Base-by-base conservation (phyloP, 2,113 vertebrate genomes). In the Aix galericulata region DNA sequence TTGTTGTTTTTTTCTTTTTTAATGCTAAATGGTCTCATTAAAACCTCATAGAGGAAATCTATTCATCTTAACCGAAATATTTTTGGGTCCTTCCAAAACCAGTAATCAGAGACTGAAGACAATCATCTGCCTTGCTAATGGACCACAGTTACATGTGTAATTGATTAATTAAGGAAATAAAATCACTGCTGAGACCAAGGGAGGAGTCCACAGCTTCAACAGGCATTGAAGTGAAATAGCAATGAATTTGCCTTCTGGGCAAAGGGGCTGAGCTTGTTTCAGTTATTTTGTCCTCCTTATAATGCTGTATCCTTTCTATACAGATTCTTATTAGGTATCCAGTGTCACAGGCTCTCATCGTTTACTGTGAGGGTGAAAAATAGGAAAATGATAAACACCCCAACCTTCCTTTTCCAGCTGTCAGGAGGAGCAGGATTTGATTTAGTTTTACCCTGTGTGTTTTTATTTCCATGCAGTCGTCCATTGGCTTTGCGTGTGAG, bases 111-210 rank as follows among this genome's bases (percentile, higher is more conserved):
- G 4, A 69, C 91, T 92, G 88, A 96, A 96, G 96, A 93, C 93
- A 94, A 71, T 94, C 77, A 93, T 91, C 92, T 95, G 88, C 93
- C 71, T 94, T 92, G 90, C 92, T 97, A 96, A 97, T 96, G 91
- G 93, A 92, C 91, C 83, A 76, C 91, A 77, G 92, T 84, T 93
- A 93, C 90, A 87, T 36, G 83, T 94, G 94, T 96, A 95, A 96
- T 96, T 96, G 94, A 97, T 96, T 96, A 97, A 97, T 96, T 97
- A 96, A 94, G 85, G 82, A 87, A 96, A 4, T 53, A 86, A 94
- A 96, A 95, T 96, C 87, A 87, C 95, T 94, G 87, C 85, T 93
- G 95, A 94, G 91, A 79, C 69, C 63, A 23, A 82, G 92, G 83
- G 90, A 89, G 86, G 58, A 73, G 76, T 69, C 83, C 59, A 73